A percentile compares a stretch with the other conserved stretches of the same genome.
Conservation (phyloP, 2,797 vertebrate genomes). For the Enteromius treurensis region DNA sequence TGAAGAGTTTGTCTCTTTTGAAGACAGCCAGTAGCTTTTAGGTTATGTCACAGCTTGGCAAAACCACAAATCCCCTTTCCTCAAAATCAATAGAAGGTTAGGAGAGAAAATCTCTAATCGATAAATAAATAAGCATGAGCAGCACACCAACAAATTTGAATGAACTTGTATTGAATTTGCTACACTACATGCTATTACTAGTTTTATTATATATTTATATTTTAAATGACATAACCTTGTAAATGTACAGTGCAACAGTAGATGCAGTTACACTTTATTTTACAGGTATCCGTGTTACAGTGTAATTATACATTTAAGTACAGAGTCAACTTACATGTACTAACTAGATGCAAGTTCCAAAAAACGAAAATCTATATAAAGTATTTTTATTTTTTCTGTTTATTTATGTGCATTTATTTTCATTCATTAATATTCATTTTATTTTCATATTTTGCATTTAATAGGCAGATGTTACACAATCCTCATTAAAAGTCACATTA, state of each 20-base stretch:
- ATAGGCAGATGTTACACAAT: too few species aligned
- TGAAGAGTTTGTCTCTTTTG: neutral
- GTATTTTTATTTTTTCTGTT: neutral
- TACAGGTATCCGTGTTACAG: too few species aligned
- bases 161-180: neutral
- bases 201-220: neutral
- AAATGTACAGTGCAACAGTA: neutral
- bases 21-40: slow-evolving; percentile 18
- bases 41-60: neutral
- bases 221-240: neutral
- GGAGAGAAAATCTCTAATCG: neutral
- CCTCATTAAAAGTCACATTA: too few species aligned
- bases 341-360: neutral
- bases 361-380: neutral
- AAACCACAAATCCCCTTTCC: neutral
- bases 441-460: too few species aligned
- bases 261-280: neutral
- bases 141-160: neutral
- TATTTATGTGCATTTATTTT: neutral
- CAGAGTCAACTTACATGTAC: neutral
- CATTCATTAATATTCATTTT: too few species aligned
- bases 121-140: slow-evolving; percentile 25
- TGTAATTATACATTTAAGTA: neutral
- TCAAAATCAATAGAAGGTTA: slow-evolving; percentile 24
- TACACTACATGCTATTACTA: neutral